A percentile compares a stretch with the other conserved stretches of the same genome.
phyloP scores from a whole-genome alignment of 1,140 invertebrate genomes.

The Leptinotarsa undecemlineata region DNA sequence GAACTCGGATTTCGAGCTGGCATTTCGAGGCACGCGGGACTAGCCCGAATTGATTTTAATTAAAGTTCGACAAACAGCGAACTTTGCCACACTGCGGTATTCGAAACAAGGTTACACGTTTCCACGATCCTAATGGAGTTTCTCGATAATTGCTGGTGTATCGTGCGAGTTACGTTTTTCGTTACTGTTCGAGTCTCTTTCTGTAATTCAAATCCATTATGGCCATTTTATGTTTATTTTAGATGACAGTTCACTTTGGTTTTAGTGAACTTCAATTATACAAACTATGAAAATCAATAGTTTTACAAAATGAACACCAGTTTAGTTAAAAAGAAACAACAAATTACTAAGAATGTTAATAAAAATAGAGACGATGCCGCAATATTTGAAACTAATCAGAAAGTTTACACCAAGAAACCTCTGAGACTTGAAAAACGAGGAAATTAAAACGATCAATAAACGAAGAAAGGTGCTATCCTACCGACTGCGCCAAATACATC shows the following conservation, averaged over 20 bases:
- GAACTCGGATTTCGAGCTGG: not conserved
- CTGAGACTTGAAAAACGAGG: too few relatives aligned
- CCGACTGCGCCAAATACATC: too few relatives aligned
- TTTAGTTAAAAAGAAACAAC: not conserved
- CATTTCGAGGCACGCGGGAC: not conserved
- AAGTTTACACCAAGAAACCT: too few relatives aligned
- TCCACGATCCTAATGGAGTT: not conserved
- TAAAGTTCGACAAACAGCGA: constrained; percentile 5
- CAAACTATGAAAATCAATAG: not conserved
- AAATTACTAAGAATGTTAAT: too few relatives aligned
- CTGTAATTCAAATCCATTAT: too few relatives aligned
- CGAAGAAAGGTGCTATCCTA: too few relatives aligned
- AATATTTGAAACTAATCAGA: too few relatives aligned
- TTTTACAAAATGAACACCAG: not conserved
- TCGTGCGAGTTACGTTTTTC: not conserved
- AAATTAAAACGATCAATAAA: too few relatives aligned
- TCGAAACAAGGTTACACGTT: not conserved
- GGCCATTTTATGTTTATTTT: too few relatives aligned
- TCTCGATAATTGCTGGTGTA: not conserved
- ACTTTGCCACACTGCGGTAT: not conserved
- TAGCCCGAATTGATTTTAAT: not conserved
- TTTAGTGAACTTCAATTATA: not conserved
- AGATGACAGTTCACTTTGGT: too few relatives aligned
- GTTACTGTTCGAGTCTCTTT: not conserved
- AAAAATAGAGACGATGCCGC: too few relatives aligned